These are phyloP conservation scores for Myrmecobius fasciatus DNA, from an alignment of 2,113 vertebrate genomes.

Conservation along the genomic window DNA sequence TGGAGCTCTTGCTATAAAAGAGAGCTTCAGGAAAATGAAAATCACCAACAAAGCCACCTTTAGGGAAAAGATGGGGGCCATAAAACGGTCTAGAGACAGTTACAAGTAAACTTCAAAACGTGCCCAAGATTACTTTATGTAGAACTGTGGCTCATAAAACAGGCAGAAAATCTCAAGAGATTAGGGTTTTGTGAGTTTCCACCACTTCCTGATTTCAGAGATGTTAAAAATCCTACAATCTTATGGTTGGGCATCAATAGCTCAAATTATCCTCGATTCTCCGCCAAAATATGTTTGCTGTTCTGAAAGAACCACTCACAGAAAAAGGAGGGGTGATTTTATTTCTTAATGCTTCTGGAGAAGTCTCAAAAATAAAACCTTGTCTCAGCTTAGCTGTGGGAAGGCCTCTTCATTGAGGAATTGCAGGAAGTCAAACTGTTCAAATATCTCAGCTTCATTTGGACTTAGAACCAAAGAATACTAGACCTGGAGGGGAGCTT, in stretches of 20 bases:
- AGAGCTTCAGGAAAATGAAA: background rate
- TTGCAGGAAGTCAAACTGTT: background rate
- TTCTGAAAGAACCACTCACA: background rate
- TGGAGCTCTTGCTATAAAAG: constrained; percentile 2
- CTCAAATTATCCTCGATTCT: background rate
- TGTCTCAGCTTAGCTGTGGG: background rate
- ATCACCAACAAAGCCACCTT: background rate
- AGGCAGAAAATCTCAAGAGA: constrained; percentile 50
- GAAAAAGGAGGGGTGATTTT: background rate
- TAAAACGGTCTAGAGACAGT: constrained; percentile 38
- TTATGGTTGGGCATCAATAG: background rate
- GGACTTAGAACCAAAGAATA: background rate
- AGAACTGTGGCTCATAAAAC: constrained; percentile 40
- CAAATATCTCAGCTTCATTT: background rate
- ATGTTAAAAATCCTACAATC: constrained; percentile 20
- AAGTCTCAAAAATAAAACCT: background rate
- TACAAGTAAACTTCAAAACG: background rate
- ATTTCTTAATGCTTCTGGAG: background rate
- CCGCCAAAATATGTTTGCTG: background rate
- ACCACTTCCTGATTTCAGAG: constrained; percentile 8
- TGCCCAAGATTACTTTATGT: constrained; percentile 51
- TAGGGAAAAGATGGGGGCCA: background rate
- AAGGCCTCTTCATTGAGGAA: constrained; percentile 19
- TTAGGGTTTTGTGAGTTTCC: constrained; percentile 15
- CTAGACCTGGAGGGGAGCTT: background rate